Base-by-base conservation (phyloP, 2,113 vertebrate species). In the Entelurus aequoreus region DNA sequence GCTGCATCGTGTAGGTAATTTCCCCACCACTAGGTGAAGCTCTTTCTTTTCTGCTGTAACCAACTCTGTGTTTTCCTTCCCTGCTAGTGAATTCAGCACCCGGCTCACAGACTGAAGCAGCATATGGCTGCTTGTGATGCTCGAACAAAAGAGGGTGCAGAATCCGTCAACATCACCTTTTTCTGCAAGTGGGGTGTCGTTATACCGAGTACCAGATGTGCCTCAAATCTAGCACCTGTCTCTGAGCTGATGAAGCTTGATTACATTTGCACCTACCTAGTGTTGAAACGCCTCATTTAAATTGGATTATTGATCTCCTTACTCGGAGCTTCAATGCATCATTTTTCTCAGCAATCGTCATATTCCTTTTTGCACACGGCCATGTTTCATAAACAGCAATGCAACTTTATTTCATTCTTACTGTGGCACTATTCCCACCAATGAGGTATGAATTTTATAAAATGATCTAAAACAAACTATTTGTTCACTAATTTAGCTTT, bases 211-310 rank as follows among this genome's bases (percentile, higher is more conserved):
- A 74, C 40, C 63, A 49, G 78, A 62, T 77, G 72, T 66, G 67
- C 69, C 65, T 75, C 69, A 60, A 77, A 77, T 75, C 64, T 71
- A 69, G 36, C 28, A 7, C 5, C 47, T 52, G 53, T 70, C 65
- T 65, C 48, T 54, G 72, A 71, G 69, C 65, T 47, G 59, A 69
- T 77, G 74, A 56, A 72, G 63, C 50, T 0, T 37, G 74, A 83
- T 83, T 74, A 79, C 69, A 62, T 59, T 76, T 72, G 72, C 74
- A 85, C 78, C 80, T 79, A 74, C 78, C 80, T 79, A 74, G 60
- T 66, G 68, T 65, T 82, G 63, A 75, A 79, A 77, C 63, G 71
- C 60, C 62, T 6, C 62, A 67, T 69, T 77, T 71, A 75, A 68
- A 71, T 63, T 54, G 60, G 67, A 73, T 80, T 71, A 70, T 50